phyloP scores from a whole-genome alignment of 2,113 vertebrate genomes.

The Perca schrenkii region DNA sequence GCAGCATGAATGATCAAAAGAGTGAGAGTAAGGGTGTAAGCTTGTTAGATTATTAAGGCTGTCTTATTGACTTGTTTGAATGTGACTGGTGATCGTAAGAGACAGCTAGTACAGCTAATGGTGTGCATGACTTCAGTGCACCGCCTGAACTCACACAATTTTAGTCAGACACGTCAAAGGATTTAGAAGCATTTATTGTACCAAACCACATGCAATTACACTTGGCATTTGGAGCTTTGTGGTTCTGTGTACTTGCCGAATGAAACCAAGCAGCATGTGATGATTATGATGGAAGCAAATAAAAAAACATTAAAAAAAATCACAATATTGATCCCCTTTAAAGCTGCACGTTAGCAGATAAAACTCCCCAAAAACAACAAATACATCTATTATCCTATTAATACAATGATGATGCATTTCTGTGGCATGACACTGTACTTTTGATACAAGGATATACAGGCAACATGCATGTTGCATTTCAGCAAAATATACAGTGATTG shows the following conservation, averaged over 20 bases:
- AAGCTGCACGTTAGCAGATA: neutral
- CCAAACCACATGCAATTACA: constrained; percentile 13
- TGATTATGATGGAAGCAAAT: constrained; percentile 26
- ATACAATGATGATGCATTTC: neutral
- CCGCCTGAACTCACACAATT: constrained; percentile 43
- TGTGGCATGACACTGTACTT: neutral
- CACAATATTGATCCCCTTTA: constrained; percentile 29
- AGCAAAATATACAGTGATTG: neutral
- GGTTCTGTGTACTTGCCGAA: constrained; percentile 13
- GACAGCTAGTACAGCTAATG: constrained; percentile 59
- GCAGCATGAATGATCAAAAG: constrained; percentile 60
- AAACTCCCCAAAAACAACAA: neutral
- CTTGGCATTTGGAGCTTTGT: constrained; percentile 24
- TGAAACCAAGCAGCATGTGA: constrained; percentile 26
- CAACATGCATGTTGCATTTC: neutral
- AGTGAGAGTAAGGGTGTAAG: constrained; percentile 38
- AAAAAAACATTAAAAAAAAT: constrained; percentile 41
- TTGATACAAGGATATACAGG: neutral
- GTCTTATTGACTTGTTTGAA: constrained; percentile 58
- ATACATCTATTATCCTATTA: neutral
- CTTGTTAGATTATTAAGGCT: constrained; percentile 64
- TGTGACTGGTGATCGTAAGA: constrained; percentile 57
- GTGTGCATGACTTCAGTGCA: constrained; percentile 43
- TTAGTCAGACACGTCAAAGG: constrained; percentile 43
- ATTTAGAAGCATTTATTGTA: constrained; percentile 42